Evolutionary conservation across 2,888 invertebrate genomes (phyloP).

Genomic region (Drosophila suboccidentalis): DNA sequence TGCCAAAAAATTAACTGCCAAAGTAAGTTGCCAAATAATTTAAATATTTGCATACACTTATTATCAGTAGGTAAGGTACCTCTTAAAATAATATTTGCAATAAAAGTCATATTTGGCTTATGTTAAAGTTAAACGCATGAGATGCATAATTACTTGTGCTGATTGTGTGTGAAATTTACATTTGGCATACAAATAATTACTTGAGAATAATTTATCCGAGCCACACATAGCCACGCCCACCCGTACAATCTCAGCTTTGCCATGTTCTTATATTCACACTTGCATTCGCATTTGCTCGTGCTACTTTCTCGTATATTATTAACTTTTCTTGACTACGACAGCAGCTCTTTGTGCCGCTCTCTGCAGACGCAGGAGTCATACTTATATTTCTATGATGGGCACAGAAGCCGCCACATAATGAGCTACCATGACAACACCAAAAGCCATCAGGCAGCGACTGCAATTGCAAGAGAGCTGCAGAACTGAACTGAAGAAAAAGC

Average conservation of each 20-base stretch:
- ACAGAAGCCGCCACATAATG: conserved; percentile 63
- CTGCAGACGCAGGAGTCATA: conserved; percentile 3
- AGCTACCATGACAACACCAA: conserved; percentile 65
- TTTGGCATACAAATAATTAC: conserved; percentile 16
- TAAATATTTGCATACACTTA: no score
- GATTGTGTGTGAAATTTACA: conserved; percentile 13
- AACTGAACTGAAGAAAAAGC: conserved; percentile 24
- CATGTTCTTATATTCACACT: background rate
- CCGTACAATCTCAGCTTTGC: conserved; percentile 6
- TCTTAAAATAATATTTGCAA: no score
- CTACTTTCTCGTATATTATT: conserved; percentile 43
- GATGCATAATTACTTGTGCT: conserved; percentile 4
- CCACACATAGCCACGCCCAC: background rate
- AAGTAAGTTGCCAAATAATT: no score
- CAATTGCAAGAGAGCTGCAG: conserved; percentile 30
- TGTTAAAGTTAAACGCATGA: background rate
- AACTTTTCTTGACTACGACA: conserved; percentile 36
- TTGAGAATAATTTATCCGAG: conserved; percentile 2
- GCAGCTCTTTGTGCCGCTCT: conserved; percentile 40
- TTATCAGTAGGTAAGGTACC: no score
- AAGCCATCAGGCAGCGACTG: conserved; percentile 52
- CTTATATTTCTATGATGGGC: conserved; percentile 33
- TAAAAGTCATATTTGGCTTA: background rate
- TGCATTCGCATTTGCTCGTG: conserved; percentile 22
- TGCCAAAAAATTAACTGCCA: no score